These are phyloP conservation scores for Reticulitermes speratus DNA, from an alignment of 1,140 invertebrate genomes.

Conservation along the genomic window DNA sequence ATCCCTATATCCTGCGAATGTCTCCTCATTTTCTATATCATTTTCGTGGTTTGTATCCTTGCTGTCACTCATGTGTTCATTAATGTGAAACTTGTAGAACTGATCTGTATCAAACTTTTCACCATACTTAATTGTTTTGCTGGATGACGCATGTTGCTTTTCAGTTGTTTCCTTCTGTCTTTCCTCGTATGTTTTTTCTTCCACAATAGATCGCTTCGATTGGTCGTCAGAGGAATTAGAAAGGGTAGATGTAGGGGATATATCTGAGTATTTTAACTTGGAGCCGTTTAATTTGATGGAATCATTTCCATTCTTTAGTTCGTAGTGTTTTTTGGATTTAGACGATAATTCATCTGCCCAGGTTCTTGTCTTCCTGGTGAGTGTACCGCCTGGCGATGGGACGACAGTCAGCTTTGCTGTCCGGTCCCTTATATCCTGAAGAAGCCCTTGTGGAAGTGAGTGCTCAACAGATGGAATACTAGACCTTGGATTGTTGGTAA, in stretches of 20 bases:
- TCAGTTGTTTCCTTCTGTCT: slow-evolving; percentile 50
- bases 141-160: not conserved
- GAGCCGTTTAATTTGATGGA: not conserved
- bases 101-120: slow-evolving; percentile 67
- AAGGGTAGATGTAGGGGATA: not conserved
- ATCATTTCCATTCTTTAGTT: not conserved
- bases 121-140: slow-evolving; percentile 42
- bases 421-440: slow-evolving; percentile 59
- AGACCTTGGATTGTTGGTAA: slow-evolving; percentile 1
- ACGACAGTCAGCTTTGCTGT: not conserved
- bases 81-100: slow-evolving; percentile 79
- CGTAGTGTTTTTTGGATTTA: not conserved
- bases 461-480: not conserved
- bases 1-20: slow-evolving; percentile 79
- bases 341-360: not conserved
- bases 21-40: slow-evolving; percentile 57
- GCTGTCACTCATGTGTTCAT: slow-evolving; percentile 56
- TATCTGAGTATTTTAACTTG: not conserved
- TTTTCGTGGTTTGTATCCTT: slow-evolving; percentile 43
- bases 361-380: not conserved
- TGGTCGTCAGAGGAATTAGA: not conserved
- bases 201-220: slow-evolving; percentile 47
- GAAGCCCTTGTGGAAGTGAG: slow-evolving; percentile 57
- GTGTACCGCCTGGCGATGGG: not conserved
- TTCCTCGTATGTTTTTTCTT: slow-evolving; percentile 67